A percentile compares a stretch with the other conserved stretches of the same genome.
Evolutionary conservation across 2,113 vertebrate species (phyloP).

Genomic region (Misgurnus anguillicaudatus): DNA sequence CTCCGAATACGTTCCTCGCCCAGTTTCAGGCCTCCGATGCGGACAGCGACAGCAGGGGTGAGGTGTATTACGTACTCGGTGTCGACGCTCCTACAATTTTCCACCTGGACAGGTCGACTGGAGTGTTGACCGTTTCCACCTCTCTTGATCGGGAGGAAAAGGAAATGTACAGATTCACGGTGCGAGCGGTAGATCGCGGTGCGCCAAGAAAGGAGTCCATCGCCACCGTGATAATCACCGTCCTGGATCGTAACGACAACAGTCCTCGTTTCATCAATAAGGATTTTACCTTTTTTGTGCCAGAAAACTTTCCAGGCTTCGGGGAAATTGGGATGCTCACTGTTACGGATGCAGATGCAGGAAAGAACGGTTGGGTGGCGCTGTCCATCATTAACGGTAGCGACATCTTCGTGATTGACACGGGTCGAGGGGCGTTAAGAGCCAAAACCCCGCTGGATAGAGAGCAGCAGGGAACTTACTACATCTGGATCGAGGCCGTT

Average conservation of each 20-base stretch:
- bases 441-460: conserved; percentile 92
- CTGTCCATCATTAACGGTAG: conserved; percentile 94
- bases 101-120: conserved; percentile 81
- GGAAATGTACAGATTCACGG: conserved; percentile 91
- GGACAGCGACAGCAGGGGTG: conserved; percentile 85
- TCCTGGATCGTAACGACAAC: conserved; percentile 96
- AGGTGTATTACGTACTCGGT: conserved; percentile 88
- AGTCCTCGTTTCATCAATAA: conserved; percentile 97
- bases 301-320: conserved; percentile 96
- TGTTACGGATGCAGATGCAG: conserved; percentile 91
- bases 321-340: conserved; percentile 96
- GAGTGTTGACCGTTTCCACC: conserved; percentile 86
- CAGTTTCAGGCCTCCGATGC: conserved; percentile 89
- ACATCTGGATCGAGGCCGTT: conserved; percentile 90
- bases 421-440: conserved; percentile 88
- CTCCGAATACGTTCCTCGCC: conserved; percentile 85
- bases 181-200: conserved; percentile 89
- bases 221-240: conserved; percentile 87
- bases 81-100: conserved; percentile 88
- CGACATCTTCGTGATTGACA: conserved; percentile 96
- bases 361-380: conserved; percentile 92
- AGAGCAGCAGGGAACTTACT: conserved; percentile 94
- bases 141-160: conserved; percentile 93
- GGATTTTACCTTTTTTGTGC: conserved; percentile 97
- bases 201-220: conserved; percentile 87